These are phyloP conservation scores for Heliconius eleuchia DNA, from an alignment of 1,140 invertebrate species.

Conservation along the genomic window DNA sequence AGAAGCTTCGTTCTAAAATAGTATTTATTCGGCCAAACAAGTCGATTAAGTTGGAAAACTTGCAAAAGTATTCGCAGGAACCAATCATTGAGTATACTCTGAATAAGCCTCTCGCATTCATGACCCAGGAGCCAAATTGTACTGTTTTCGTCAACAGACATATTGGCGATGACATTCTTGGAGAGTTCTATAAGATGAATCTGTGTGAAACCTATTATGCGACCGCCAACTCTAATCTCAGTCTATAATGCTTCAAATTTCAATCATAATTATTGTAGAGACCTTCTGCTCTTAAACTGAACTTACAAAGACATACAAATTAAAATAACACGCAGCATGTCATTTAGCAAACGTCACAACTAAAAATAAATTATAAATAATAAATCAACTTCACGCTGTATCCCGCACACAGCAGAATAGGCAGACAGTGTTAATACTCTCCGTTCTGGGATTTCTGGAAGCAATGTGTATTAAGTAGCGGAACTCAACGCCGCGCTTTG, in stretches of 20 bases:
- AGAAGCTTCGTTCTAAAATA: slow-evolving; percentile 33
- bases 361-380: too few species aligned
- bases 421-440: too few species aligned
- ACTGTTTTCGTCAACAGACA: slow-evolving; percentile 50
- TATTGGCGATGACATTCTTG: slow-evolving; percentile 42
- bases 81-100: slow-evolving; percentile 44
- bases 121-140: slow-evolving; percentile 43
- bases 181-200: slow-evolving; percentile 44
- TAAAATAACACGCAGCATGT: too few species aligned
- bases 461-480: too few species aligned
- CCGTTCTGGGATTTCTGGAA: too few species aligned
- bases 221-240: neutral
- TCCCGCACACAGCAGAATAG: too few species aligned
- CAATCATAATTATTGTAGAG: too few species aligned
- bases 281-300: too few species aligned
- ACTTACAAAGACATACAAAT: too few species aligned
- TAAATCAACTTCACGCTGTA: too few species aligned
- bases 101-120: slow-evolving; percentile 30
- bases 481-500: too few species aligned
- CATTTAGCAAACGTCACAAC: too few species aligned
- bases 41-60: neutral
- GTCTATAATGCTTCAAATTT: neutral
- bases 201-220: slow-evolving; percentile 32
- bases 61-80: slow-evolving; percentile 40
- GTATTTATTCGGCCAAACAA: slow-evolving; percentile 21